These are phyloP conservation scores for zebrafish (Danio rerio) DNA, from an alignment of 2,113 vertebrate genomes.

Conservation along the genomic window GRCz12tu NC_133197.1:35775001-35775500, in stretches of 20 bases:
- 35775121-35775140: no score
- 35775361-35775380: constrained; percentile 30
- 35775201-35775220: not conserved
- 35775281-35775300: not conserved
- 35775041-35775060: no score
- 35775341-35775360: not conserved
- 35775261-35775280: constrained; percentile 8
- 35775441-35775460: constrained; percentile 1
- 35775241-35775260: not conserved
- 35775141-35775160: not conserved
- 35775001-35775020: no score
- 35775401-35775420: constrained; percentile 5
- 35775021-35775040: no score
- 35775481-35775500: not conserved
- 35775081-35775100: no score
- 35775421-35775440: not conserved
- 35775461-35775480: not conserved
- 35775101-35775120: no score
- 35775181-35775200: not conserved
- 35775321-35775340: not conserved
- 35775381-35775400: constrained; percentile 25
- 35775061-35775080: no score
- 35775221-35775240: not conserved
- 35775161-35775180: not conserved
- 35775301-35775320: constrained; percentile 12